A percentile compares a stretch with the other conserved stretches of the same genome.
phyloP scores from a whole-genome alignment of 2,888 invertebrate species.

The Carpatolechia fugitivella region DNA sequence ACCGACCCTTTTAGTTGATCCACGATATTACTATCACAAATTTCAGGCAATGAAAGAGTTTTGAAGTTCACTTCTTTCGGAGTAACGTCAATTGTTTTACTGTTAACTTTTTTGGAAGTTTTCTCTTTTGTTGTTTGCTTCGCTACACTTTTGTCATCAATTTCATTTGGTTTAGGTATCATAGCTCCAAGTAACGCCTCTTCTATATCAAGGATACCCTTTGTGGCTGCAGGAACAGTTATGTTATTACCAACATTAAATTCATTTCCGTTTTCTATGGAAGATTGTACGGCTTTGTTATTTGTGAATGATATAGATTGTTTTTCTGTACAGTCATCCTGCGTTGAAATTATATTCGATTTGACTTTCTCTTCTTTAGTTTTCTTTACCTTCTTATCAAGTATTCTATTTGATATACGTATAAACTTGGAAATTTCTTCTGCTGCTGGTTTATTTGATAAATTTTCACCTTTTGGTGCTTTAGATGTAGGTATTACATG shows the following conservation, averaged over 20 bases:
- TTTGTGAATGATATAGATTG: too few relatives aligned
- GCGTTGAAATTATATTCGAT: background rate
- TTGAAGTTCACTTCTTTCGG: too few relatives aligned
- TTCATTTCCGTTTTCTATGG: background rate
- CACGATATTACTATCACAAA: too few relatives aligned
- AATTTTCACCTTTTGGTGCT: background rate
- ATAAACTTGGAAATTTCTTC: background rate
- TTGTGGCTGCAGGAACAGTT: background rate
- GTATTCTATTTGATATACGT: conserved; percentile 20
- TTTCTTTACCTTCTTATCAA: conserved; percentile 14
- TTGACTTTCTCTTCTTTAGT: background rate
- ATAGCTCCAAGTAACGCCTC: conserved; percentile 36
- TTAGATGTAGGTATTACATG: background rate
- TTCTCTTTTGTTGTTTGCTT: too few relatives aligned
- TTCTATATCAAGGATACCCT: conserved; percentile 35
- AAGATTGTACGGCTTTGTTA: background rate
- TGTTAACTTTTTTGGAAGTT: too few relatives aligned
- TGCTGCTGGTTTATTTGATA: background rate
- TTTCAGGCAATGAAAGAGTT: too few relatives aligned
- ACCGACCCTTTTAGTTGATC: too few relatives aligned
- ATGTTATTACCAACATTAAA: conserved; percentile 6
- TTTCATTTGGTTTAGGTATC: conserved; percentile 30
- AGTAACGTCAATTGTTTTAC: too few relatives aligned
- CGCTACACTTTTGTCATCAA: too few relatives aligned
- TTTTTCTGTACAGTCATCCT: too few relatives aligned